Percentiles rank a stretch among this genome's conserved stretches.
Evolutionary conservation across 1,140 invertebrate species (phyloP).

Genomic region (Pectinophora gossypiella): DNA sequence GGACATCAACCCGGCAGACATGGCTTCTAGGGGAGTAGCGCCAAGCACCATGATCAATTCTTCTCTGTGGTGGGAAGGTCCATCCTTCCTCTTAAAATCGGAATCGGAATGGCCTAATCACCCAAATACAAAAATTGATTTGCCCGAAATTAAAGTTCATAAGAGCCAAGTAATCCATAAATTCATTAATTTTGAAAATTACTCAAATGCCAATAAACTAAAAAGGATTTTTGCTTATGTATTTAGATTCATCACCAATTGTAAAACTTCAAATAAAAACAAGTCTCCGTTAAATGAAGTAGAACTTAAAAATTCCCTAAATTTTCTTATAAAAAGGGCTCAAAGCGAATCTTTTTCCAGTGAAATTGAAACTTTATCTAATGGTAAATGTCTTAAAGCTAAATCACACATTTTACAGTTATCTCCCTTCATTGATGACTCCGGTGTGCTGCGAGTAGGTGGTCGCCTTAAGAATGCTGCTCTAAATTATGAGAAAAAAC

Average conservation of each 20-base stretch:
- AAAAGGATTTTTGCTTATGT: not conserved
- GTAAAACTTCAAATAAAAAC: not conserved
- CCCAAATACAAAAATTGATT: not conserved
- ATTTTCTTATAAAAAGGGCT: not conserved
- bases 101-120: not conserved
- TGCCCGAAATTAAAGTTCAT: not conserved
- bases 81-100: not conserved
- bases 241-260: not conserved
- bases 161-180: not conserved
- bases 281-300: not conserved
- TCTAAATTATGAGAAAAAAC: not conserved
- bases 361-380: not conserved
- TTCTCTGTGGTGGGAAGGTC: not conserved
- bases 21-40: constrained; percentile 6
- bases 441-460: not conserved
- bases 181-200: not conserved
- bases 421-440: constrained; percentile 4
- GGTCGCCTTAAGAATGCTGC: not conserved
- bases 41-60: not conserved
- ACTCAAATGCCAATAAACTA: not conserved
- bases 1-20: constrained; percentile 10
- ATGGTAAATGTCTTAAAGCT: not conserved
- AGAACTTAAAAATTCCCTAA: not conserved
- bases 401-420: not conserved
- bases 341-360: not conserved